Evolutionary conservation across 1,140 invertebrate genomes (phyloP), one percentile per base, ranked within the genome.

Genomic region (Littorina saxatilis): DNA sequence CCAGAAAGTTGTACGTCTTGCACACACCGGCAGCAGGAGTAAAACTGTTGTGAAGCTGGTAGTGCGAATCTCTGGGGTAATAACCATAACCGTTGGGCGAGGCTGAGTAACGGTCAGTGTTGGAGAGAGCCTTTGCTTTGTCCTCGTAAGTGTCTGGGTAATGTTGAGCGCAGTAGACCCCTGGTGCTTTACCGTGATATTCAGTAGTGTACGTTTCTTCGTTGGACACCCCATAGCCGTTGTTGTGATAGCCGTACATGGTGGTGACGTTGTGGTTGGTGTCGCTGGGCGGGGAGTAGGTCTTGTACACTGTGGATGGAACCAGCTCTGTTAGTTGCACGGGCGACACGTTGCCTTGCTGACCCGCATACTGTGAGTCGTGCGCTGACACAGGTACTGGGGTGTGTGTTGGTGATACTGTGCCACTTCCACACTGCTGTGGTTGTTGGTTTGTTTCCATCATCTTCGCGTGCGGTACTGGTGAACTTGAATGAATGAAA

Each of bases 271-370:
- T 68, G 66, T 68, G 66, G 66, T 68, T 68, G 32, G 23, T 68
- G 66, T 68, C 66, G 23, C 66, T 68, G 66, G 37, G 66, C 9
- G 66, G 66, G 35, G 35, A 68, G 66, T 32, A 13, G 13, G 2
- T 68, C 23, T 68, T 68, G 66, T 5, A 5, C 7, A 35, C 35
- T 39, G 32, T 3, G 23, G 55, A 27, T 4, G 66, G 39, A 7
- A 39, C 66, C 66, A 68, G 37, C 66, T 68, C 66, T 17, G 66
- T 68, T 35, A 68, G 66, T 35, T 68, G 66, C 11, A 68, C 66
- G 23, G 66, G 66, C 35, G 66, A 68, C 35, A 35, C 13, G 43
- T 5, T 68, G 32, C 35, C 66, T 37, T 20, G 23, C 32, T 20
- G 66, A 17, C 4, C 35, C 32, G 35, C 32, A 23, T 39, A 39